phyloP scores from a whole-genome alignment of 2,888 invertebrate genomes.

The Metallyticus violacea region DNA sequence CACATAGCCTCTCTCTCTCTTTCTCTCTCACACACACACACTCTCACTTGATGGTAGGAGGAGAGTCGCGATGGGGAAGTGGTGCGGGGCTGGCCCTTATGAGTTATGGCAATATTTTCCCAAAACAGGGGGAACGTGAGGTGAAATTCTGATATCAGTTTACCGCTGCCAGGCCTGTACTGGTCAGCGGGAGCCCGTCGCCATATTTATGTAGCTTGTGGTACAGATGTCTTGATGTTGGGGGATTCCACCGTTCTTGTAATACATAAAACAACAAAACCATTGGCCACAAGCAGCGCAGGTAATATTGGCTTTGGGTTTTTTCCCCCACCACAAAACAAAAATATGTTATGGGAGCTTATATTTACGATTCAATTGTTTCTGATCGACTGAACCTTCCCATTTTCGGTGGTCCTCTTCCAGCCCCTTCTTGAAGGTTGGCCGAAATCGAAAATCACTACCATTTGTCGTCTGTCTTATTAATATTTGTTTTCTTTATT shows the following conservation, averaged over 20 bases:
- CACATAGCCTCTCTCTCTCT: too few species aligned
- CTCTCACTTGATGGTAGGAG: not conserved
- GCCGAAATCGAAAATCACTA: not conserved
- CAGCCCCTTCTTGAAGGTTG: not conserved
- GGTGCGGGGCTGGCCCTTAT: slow-evolving; percentile 3
- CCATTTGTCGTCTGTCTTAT: not conserved
- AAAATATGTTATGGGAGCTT: not conserved
- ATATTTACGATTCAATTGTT: not conserved
- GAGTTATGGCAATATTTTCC: slow-evolving; percentile 30
- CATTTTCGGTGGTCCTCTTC: not conserved
- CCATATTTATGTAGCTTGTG: slow-evolving; percentile 9
- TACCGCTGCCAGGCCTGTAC: not conserved
- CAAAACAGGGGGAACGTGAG: slow-evolving; percentile 23
- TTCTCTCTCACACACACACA: not conserved
- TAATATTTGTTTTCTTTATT: not conserved
- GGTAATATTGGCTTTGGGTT: not conserved
- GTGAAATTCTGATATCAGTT: slow-evolving; percentile 23
- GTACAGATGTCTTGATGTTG: not conserved
- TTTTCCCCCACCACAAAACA: not conserved
- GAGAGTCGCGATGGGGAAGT: not conserved
- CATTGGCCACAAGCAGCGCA: not conserved
- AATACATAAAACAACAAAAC: not conserved
- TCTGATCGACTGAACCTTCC: not conserved
- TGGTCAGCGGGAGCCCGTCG: slow-evolving; percentile 5
- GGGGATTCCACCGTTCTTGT: not conserved